Base-by-base conservation (phyloP, 2,888 invertebrate species). In the Dusona sp. region DNA sequence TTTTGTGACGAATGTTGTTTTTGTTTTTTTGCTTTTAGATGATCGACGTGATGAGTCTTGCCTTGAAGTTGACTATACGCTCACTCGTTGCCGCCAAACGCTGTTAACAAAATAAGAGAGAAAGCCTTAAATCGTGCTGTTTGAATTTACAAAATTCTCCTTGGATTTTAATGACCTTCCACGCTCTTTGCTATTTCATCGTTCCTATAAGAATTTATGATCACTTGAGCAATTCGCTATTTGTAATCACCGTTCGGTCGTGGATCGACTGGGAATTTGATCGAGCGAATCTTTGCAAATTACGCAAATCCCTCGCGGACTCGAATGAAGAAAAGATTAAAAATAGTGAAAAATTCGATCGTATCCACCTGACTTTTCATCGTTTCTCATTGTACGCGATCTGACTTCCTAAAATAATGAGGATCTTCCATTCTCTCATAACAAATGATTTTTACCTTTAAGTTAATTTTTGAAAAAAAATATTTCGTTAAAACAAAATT, bases 51-150 rank as follows among this genome's bases (percentile, higher is more conserved):
- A 98, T 97, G 93, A 98, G 95, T 95, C 98, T 96, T 94, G 98
- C 98, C 95, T 98, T 98, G 96, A 98, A 98, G 97, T 98, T 98
- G 93, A 98, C 98, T 95, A 98, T 97, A 95, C 97, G 96, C 95
- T 98, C 98, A 94, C 98, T 98, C 94, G 98, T 98, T 95, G 98
- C 97, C 85, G 98, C 98, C 94, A 98, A 95, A 92, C 97, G 96
- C 97, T 97, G 94, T 0, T 88, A 88, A 75, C 13, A 81, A 77
- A 25, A 85, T 19, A 84, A 42, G 36, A 77, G 57, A 36, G n/a
- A 61, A 86, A 61, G 29, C 29, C 0, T 64, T 48, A 57, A 38
- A 78, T 54, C 51, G 51, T 19, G 64, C 38, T 9, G 4, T 54
- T 65, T 78, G 11, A 48, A 77, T 65, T 82, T 38, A 67, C 4